These are phyloP conservation scores for Scrobipalpa atriplicella DNA, from an alignment of 2,888 invertebrate genomes.

Conservation along the genomic window DNA sequence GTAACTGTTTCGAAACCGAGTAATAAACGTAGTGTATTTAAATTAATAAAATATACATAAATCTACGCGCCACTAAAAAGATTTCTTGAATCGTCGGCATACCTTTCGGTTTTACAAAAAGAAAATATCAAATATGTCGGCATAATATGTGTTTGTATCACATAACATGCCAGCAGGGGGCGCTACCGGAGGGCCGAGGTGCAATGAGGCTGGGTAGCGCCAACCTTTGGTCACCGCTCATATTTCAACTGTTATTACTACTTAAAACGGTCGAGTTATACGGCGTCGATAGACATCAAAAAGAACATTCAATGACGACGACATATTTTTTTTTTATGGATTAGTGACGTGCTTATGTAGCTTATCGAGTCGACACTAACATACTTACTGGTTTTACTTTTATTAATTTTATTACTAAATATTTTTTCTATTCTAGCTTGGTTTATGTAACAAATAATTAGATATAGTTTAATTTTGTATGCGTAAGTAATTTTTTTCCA, in stretches of 20 bases:
- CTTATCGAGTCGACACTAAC: background rate
- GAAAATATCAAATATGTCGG: conserved; percentile 59
- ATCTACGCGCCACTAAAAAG: conserved; percentile 42
- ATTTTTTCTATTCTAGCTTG: too few relatives aligned
- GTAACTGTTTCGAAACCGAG: conserved; percentile 4
- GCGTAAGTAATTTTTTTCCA: too few relatives aligned
- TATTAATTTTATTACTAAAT: conserved; percentile 41
- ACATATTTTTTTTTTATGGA: conserved; percentile 56
- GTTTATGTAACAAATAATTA: too few relatives aligned
- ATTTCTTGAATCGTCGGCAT: conserved; percentile 46
- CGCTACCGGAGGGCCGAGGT: conserved; percentile 72
- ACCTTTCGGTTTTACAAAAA: conserved; percentile 43
- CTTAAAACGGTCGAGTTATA: conserved; percentile 70
- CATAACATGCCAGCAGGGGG: conserved; percentile 72
- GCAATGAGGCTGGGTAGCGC: conserved; percentile 48
- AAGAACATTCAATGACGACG: conserved; percentile 58
- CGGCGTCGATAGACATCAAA: conserved; percentile 69
- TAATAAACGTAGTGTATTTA: conserved; percentile 22
- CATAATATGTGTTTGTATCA: conserved; percentile 69
- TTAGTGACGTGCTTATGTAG: conserved; percentile 46
- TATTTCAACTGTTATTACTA: conserved; percentile 69
- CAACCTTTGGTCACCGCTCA: conserved; percentile 48
- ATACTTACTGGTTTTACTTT: too few relatives aligned
- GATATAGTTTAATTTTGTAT: too few relatives aligned
- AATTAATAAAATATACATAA: conserved; percentile 36